Conservation (phyloP, 2,888 invertebrate genomes). For the Anagyrus pseudococci region DNA sequence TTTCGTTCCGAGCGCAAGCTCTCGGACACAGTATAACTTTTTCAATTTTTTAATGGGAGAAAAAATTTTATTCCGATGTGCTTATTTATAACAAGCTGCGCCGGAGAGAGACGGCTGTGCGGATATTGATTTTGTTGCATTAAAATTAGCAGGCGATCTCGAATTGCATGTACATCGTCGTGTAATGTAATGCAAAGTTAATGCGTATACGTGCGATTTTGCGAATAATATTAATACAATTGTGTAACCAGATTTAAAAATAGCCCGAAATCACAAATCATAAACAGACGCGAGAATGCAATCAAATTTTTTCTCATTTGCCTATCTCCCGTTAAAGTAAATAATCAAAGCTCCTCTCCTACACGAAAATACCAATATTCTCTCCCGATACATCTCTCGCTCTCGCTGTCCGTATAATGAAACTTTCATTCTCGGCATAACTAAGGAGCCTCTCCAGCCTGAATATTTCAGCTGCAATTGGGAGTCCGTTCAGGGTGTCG, state of each 20-base stretch:
- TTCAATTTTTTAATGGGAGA: no score
- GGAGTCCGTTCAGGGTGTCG: background rate
- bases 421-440: background rate
- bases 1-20: background rate
- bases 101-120: background rate
- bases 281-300: no score
- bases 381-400: background rate
- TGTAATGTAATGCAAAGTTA: no score
- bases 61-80: background rate
- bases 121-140: background rate
- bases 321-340: no score
- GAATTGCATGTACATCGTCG: no score
- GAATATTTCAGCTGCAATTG: background rate
- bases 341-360: no score
- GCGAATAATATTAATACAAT: background rate
- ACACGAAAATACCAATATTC: background rate
- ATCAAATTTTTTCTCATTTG: no score
- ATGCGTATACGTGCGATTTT: no score
- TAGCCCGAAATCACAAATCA: background rate
- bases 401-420: background rate
- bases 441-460: background rate
- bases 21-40: no score
- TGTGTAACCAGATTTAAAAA: background rate
- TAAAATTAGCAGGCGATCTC: background rate
- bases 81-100: background rate